Base-by-base conservation (phyloP, 2,888 invertebrate genomes). In the Tyria jacobaeae region DNA sequence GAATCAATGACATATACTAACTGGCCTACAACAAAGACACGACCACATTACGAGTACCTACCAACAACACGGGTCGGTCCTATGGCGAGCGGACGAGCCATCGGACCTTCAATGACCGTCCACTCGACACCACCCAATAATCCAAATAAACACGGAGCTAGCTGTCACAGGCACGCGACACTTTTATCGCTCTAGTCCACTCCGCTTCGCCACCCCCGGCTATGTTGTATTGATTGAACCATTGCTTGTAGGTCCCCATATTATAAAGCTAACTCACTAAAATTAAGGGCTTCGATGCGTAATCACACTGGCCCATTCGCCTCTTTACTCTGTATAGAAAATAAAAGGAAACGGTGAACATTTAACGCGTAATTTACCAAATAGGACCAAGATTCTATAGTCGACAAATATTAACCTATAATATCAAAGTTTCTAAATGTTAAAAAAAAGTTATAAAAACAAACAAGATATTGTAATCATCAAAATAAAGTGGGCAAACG, bases 131-230 rank as follows among this genome's bases (percentile, higher is more conserved):
- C 74, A 76, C 72, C 76, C 81, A 81, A 85, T 85, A 81, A 83
- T 81, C 79, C 81, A 78, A 78, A 79, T 79, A 82, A 83, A 81
- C 81, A 80, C 56, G 68, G 71, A 68, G 68, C 76, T 82, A 68
- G 68, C 76, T 81, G 89, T 88, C 89, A 87, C 72, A 73, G 75
- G 83, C 92, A 91, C 89, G 89, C 89, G 90, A 83, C 88, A 85
- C 74, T 85, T 87, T 85, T 87, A 87, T 88, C 88, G 82, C 79
- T 75, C 73, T 77, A 61, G 71, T 64, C 75, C 77, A 71, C 76
- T 79, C 74, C 86, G 55, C 51, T 59, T 80, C 75, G 70, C 69
- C 66, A 78, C 82, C 79, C 75, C 65, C 62, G 70, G 78, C 83
- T 81, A 82, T 84, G 73, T 73, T 80, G 82, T 85, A 86, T 87